Base-by-base conservation (phyloP, 2,113 vertebrate species). In the Symphodus melops region DNA sequence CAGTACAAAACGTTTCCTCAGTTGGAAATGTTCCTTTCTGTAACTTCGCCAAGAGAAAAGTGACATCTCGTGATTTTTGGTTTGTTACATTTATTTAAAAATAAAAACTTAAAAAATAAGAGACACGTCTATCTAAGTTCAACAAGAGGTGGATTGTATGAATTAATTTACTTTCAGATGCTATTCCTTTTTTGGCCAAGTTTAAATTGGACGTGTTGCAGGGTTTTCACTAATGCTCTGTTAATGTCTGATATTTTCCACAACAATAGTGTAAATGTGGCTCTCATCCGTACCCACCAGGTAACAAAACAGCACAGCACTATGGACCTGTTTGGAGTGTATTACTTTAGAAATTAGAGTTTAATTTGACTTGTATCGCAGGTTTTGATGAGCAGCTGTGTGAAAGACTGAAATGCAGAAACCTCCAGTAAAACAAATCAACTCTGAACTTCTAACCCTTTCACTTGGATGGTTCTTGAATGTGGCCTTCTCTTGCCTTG, bases 401-500 rank as follows among this genome's bases (percentile, higher is more conserved):
- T 3, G 13, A 19, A 21, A 48, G 12, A 61, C 21, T 2, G 1
- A 54, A n/a, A 39, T 0, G 8, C 13, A 25, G 17, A 55, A 41
- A 39, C 5, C 49, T 8, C 8, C 23, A 49, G 42, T 12, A 4
- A 36, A 28, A 75, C 39, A 41, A 41, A 9, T 3, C 39, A 41
- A 9, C 11, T 41, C 37, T 1, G n/a, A 2, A 39, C 8, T 3
- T 23, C 9, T 36, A 25, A 48, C 48, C 5, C 19, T 23, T 59
- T 33, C 48, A 7, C 49, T 14, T 65, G 0, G 11, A 59, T 13
- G n/a, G 17, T 59, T 44, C 16, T 9, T 63, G 16, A 57, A 55
- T 52, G 79, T 60, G 65, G 12, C 73, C 57, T 82, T 85, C 8
- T 0, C 6, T 51, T 42, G 33, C 44, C 4, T 19, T 52, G 8